phyloP scores from a whole-genome alignment of 2,888 invertebrate genomes.

The Archips xylosteana region DNA sequence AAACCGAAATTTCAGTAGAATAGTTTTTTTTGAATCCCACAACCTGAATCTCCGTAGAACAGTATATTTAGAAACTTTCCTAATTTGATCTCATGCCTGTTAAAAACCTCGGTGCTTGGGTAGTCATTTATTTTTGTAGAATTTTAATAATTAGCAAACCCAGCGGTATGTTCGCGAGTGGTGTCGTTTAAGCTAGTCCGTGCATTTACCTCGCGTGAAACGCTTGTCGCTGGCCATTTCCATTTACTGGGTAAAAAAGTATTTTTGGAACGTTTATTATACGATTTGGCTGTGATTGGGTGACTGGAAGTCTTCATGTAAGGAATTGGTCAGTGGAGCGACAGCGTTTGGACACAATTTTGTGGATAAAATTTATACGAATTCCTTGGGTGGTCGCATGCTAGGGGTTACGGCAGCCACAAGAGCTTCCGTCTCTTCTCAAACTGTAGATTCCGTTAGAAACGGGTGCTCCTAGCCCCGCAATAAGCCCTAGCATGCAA shows the following conservation, averaged over 20 bases:
- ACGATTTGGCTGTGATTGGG: slow-evolving; percentile 75
- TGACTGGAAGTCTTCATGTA: slow-evolving; percentile 52
- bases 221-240: neutral
- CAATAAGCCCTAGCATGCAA: neutral
- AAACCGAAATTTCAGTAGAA: slow-evolving; percentile 26
- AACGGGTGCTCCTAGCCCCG: neutral
- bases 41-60: slow-evolving; percentile 34
- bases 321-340: slow-evolving; percentile 38
- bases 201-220: slow-evolving; percentile 5
- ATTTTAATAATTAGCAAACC: slow-evolving; percentile 28
- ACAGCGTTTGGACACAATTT: slow-evolving; percentile 6
- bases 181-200: slow-evolving; percentile 14
- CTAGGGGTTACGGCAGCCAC: neutral
- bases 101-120: slow-evolving; percentile 69
- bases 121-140: slow-evolving; percentile 58
- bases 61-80: slow-evolving; percentile 52
- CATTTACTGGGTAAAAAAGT: slow-evolving; percentile 45
- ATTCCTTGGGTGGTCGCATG: slow-evolving; percentile 24
- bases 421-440: neutral
- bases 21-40: slow-evolving; percentile 15
- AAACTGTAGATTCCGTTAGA: neutral
- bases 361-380: slow-evolving; percentile 41
- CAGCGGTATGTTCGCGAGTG: slow-evolving; percentile 9
- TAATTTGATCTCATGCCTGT: slow-evolving; percentile 72
- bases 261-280: slow-evolving; percentile 68